phyloP scores from a whole-genome alignment of 2,888 invertebrate genomes.

The Brachyopa scutellaris region DNA sequence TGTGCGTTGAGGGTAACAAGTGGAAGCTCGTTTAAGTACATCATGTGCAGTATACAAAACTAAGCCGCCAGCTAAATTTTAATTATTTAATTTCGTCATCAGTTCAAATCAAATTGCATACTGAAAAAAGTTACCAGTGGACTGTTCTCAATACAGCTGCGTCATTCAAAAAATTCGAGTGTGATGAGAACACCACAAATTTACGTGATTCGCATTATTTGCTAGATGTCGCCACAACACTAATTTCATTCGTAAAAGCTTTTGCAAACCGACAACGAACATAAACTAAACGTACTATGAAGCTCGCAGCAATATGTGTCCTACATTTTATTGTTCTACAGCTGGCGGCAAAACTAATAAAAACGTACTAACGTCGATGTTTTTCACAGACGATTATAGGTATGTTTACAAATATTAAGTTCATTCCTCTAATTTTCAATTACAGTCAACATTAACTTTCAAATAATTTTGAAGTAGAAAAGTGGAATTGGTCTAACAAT shows the following conservation, averaged over 20 bases:
- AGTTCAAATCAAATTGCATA: constrained; percentile 2
- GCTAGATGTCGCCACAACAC: not conserved
- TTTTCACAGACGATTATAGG: not conserved
- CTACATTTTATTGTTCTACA: not conserved
- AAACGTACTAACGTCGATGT: not conserved
- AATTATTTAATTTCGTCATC: constrained; percentile 1
- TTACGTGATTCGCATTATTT: constrained; percentile 17
- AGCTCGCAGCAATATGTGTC: not conserved
- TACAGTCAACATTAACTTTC: too few relatives aligned
- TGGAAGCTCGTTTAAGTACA: too few relatives aligned
- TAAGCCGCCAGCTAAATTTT: too few relatives aligned
- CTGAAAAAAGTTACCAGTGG: not conserved
- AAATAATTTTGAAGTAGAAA: too few relatives aligned
- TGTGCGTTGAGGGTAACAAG: too few relatives aligned
- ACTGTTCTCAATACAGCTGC: not conserved
- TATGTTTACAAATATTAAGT: not conserved
- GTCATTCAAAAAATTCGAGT: constrained; percentile 7
- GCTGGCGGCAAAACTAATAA: not conserved
- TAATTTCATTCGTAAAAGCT: constrained; percentile 25
- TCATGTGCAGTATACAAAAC: too few relatives aligned
- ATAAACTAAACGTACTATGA: too few relatives aligned
- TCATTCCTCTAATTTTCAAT: too few relatives aligned
- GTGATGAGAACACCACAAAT: not conserved
- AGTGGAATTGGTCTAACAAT: too few relatives aligned
- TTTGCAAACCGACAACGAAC: not conserved